These are phyloP conservation scores for Megaceryle maxima DNA, from an alignment of 2,113 vertebrate species.

Conservation along the genomic window DNA sequence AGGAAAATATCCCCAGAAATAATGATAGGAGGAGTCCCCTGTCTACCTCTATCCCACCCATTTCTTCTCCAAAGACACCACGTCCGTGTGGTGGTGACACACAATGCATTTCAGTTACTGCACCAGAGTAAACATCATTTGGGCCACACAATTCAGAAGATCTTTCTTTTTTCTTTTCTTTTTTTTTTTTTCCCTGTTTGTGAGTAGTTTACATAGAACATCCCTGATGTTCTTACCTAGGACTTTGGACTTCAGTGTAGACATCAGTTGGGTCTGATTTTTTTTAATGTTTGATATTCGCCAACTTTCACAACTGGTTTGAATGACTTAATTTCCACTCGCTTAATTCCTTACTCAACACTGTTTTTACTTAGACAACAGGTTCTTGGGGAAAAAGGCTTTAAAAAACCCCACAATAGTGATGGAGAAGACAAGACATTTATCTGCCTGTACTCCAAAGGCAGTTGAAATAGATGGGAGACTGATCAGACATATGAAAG, in stretches of 20 bases:
- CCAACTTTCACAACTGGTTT: not conserved
- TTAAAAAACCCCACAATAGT: rapidly evolving
- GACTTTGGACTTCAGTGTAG: not conserved
- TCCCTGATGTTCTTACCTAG: not conserved
- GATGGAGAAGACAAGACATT: not conserved
- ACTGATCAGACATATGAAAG: not conserved
- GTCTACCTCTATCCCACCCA: not conserved
- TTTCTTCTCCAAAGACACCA: not conserved
- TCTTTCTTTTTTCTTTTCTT: not conserved
- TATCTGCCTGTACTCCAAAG: not conserved
- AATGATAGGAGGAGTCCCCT: not conserved
- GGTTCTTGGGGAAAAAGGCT: not conserved
- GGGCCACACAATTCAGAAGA: not conserved
- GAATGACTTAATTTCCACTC: not conserved
- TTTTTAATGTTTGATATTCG: not conserved
- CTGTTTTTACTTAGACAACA: not conserved
- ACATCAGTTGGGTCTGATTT: not conserved
- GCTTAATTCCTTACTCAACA: not conserved
- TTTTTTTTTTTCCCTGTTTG: not conserved
- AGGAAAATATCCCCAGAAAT: not conserved
- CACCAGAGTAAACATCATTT: not conserved
- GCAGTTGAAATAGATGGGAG: not conserved
- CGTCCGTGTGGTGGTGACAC: not conserved
- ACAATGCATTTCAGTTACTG: not conserved
- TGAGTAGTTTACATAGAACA: not conserved